A percentile compares a stretch with the other conserved stretches of the same genome.
Conservation (phyloP, 1,140 invertebrate genomes). For the Lasioglossum albipes region DNA sequence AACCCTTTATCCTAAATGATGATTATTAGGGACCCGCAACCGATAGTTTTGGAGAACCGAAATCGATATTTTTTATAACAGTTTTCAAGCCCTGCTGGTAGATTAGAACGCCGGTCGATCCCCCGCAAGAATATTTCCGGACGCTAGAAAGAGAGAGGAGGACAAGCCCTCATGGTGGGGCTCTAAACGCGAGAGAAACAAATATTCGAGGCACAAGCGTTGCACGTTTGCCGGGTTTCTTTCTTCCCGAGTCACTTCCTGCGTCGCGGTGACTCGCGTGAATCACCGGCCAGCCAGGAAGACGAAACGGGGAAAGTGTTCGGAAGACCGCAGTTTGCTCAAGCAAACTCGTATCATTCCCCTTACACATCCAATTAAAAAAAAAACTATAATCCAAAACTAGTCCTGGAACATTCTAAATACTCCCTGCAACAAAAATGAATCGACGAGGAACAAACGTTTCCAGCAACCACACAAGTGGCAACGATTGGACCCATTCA, state of each 20-base stretch:
- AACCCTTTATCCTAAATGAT: too few relatives aligned
- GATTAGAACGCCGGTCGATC: neutral
- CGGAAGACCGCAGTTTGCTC: neutral
- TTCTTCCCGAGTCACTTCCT: constrained; percentile 64
- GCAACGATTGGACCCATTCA: too few relatives aligned
- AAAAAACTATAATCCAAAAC: too few relatives aligned
- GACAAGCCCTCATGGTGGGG: too few relatives aligned
- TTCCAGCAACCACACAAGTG: too few relatives aligned
- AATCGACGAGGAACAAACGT: too few relatives aligned
- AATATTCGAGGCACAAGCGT: constrained; percentile 25
- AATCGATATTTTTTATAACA: too few relatives aligned
- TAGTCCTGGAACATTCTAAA: too few relatives aligned
- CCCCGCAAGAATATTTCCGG: neutral
- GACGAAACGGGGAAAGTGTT: constrained; percentile 35
- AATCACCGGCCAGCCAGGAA: constrained; percentile 47
- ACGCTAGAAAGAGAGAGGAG: neutral
- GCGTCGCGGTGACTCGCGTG: constrained; percentile 58
- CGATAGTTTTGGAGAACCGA: too few relatives aligned
- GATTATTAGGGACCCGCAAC: too few relatives aligned
- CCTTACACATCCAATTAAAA: neutral
- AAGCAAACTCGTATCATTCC: neutral
- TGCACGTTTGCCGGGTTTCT: constrained; percentile 49
- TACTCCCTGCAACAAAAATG: too few relatives aligned
- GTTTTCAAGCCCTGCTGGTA: neutral
- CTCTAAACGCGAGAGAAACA: constrained; percentile 18